Conservation (phyloP, 2,113 vertebrate genomes). For the Tachysurus fulvidraco region DNA sequence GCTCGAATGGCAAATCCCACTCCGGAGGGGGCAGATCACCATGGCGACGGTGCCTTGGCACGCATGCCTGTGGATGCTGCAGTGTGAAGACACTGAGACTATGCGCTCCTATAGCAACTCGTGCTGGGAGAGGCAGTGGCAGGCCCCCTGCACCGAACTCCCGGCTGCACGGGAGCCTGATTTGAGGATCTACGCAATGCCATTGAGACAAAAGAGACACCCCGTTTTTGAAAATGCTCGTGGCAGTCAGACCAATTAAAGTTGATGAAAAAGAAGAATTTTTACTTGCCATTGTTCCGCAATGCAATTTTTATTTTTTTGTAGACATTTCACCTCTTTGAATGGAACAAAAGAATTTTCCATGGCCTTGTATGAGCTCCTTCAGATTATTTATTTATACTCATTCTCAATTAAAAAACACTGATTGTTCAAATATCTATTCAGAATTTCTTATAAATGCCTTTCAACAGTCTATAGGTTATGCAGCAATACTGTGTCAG, state of each 20-base stretch:
- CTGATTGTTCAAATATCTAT: background rate
- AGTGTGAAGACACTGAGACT: conserved; percentile 68
- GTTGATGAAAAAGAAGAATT: conserved; percentile 10
- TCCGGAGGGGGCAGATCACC: conserved; percentile 73
- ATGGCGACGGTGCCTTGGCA: conserved; percentile 73
- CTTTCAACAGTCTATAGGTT: background rate
- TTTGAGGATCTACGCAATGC: conserved; percentile 13
- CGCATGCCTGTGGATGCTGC: conserved; percentile 69
- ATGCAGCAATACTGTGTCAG: conserved; percentile 7
- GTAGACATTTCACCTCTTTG: background rate
- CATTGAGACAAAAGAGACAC: conserved; percentile 37
- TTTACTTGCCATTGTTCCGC: background rate
- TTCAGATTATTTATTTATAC: conserved; percentile 14
- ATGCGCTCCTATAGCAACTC: conserved; percentile 72
- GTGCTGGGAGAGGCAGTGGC: conserved; percentile 44
- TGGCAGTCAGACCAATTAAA: conserved; percentile 44
- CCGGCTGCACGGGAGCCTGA: background rate
- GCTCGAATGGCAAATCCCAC: conserved; percentile 62
- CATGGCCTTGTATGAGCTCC: background rate
- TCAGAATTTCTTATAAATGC: background rate
- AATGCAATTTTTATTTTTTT: background rate
- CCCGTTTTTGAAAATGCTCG: conserved; percentile 1
- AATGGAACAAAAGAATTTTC: conserved; percentile 28
- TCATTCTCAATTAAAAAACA: background rate
- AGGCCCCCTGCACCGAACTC: conserved; percentile 28